Conservation (phyloP, 2,797 vertebrate species). For the Anniella stebbinsi region DNA sequence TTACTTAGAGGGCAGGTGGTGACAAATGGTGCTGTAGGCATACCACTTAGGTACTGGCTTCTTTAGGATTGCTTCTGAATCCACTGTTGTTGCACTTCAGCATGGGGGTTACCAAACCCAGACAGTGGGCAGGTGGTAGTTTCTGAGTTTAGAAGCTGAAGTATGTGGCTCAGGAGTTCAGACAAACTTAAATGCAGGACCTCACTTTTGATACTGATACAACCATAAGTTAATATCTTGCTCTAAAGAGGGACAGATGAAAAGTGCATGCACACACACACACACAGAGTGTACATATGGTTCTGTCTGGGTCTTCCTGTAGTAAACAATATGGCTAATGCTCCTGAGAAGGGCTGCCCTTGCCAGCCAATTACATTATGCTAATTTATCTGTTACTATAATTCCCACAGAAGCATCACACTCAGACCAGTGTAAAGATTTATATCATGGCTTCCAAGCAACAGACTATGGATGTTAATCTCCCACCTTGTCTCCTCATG, state of each 20-base stretch:
- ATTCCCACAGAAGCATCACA: slow-evolving; percentile 71
- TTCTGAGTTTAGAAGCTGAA: neutral
- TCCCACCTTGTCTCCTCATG: slow-evolving; percentile 37
- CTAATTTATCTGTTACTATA: slow-evolving; percentile 77
- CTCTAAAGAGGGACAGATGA: neutral
- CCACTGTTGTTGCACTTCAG: too few relatives aligned
- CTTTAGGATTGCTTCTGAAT: too few relatives aligned
- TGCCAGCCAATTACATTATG: slow-evolving; percentile 78
- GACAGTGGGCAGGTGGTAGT: neutral
- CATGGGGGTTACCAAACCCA: neutral
- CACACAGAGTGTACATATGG: slow-evolving; percentile 36
- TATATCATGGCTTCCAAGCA: slow-evolving; percentile 67
- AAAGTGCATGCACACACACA: neutral
- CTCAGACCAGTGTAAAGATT: slow-evolving; percentile 70
- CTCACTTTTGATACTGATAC: neutral
- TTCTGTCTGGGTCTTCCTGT: slow-evolving; percentile 63
- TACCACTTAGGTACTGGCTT: too few relatives aligned
- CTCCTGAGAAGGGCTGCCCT: slow-evolving; percentile 72
- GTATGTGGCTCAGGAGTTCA: neutral
- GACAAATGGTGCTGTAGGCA: too few relatives aligned
- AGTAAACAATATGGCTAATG: slow-evolving; percentile 65
- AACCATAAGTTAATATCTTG: neutral
- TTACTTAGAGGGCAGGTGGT: too few relatives aligned
- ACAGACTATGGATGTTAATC: slow-evolving; percentile 65
- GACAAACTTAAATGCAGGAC: neutral